A percentile compares a stretch with the other conserved stretches of the same genome.
These are phyloP conservation scores for Falco berigora DNA, from an alignment of 2,797 vertebrate genomes.

Conservation along the genomic window DNA sequence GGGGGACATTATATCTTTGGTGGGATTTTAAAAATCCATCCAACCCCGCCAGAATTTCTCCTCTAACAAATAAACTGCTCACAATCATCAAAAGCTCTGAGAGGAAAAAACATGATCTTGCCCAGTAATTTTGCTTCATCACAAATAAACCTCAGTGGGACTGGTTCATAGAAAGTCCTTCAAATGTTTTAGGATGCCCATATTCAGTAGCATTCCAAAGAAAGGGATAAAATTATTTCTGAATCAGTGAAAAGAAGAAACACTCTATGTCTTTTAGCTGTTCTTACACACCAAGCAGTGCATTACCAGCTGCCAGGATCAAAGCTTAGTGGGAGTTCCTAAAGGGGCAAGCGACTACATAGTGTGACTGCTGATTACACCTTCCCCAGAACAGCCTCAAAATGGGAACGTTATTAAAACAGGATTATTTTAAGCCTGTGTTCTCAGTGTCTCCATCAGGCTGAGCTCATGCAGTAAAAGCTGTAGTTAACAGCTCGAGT, in stretches of 20 bases:
- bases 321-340: conserved; percentile 15
- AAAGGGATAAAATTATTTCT: not conserved
- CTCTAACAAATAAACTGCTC: not conserved
- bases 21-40: not conserved
- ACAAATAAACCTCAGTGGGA: not conserved
- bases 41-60: not conserved
- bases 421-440: not conserved
- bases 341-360: not conserved
- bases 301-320: conserved; percentile 14
- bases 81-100: not conserved
- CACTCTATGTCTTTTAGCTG: not conserved
- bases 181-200: not conserved
- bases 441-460: not conserved
- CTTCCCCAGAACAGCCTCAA: conserved; percentile 12
- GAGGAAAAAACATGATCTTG: not conserved
- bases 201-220: not conserved
- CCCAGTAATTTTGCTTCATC: not conserved
- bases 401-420: conserved; percentile 6
- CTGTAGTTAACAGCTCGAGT: not conserved
- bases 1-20: not conserved
- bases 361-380: not conserved
- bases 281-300: not conserved
- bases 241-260: not conserved
- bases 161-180: not conserved
- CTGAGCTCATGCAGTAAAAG: not conserved